Evolutionary conservation across 2,797 vertebrate species (phyloP).

Genomic region (Myotis myotis): DNA sequence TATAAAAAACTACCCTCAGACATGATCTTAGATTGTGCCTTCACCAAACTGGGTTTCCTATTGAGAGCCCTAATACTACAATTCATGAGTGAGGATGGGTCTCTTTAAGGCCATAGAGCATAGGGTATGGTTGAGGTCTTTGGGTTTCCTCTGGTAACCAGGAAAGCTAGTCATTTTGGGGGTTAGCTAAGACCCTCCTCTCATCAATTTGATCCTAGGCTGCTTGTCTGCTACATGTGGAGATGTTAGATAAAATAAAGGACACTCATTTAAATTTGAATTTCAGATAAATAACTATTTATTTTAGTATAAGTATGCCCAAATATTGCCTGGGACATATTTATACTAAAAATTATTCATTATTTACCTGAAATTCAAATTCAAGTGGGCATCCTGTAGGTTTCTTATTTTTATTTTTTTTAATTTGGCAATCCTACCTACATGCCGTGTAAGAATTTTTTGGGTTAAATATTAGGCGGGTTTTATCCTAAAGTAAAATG

Average conservation of each 20-base stretch:
- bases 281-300: not conserved
- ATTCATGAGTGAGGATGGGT: no score
- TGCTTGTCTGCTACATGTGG: not conserved
- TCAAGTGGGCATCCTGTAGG: not conserved
- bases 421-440: not conserved
- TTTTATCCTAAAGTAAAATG: not conserved
- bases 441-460: not conserved
- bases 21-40: not conserved
- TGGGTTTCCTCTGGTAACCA: not conserved
- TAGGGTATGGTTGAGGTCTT: not conserved
- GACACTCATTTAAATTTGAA: not conserved
- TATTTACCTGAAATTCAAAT: slow-evolving; percentile 20
- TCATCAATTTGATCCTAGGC: not conserved
- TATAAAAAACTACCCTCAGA: not conserved
- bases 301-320: not conserved
- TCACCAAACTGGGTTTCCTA: not conserved
- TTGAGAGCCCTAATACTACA: not conserved
- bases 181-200: not conserved
- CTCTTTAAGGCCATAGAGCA: not conserved
- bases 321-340: not conserved
- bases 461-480: not conserved
- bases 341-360: not conserved
- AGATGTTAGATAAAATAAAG: not conserved
- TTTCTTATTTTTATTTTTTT: not conserved
- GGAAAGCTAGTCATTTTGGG: not conserved